Conservation (phyloP, 37 sponge, comb jelly and placozoan species). For the Beroe forskalii region DNA sequence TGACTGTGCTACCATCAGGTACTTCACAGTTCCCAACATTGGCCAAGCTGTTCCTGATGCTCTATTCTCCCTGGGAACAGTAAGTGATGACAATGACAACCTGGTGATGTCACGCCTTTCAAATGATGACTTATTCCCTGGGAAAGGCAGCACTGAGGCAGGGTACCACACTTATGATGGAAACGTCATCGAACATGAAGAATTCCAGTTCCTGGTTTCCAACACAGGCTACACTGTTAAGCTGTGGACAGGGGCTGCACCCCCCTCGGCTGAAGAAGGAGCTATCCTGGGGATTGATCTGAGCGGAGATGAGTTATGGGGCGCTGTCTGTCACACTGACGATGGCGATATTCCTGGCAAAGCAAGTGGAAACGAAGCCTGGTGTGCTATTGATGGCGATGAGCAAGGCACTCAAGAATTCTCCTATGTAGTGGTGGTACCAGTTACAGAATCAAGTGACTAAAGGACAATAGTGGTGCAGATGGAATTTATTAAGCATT, state of each 20-base stretch:
- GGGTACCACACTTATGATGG: neutral
- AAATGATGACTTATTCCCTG: neutral
- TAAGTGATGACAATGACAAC: neutral
- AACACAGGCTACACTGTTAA: neutral
- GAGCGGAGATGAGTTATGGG: neutral
- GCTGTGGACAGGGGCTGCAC: neutral
- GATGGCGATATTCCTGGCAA: neutral
- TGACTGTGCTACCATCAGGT: neutral
- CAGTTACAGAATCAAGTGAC: no score
- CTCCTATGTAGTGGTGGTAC: neutral
- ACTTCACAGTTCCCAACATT: neutral
- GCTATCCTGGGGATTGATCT: neutral
- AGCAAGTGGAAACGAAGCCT: neutral
- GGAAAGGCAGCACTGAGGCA: neutral
- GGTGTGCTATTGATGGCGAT: neutral
- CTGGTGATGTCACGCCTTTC: neutral
- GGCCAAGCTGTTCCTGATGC: neutral
- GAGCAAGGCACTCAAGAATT: neutral
- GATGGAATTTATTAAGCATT: no score
- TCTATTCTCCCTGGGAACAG: neutral
- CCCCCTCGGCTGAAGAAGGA: neutral
- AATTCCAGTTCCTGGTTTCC: neutral
- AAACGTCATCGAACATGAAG: neutral
- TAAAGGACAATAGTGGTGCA: no score
- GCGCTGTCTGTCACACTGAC: neutral